These are phyloP conservation scores for Pardosa pseudoannulata DNA, from an alignment of 2,888 invertebrate species.

Conservation along the genomic window DNA sequence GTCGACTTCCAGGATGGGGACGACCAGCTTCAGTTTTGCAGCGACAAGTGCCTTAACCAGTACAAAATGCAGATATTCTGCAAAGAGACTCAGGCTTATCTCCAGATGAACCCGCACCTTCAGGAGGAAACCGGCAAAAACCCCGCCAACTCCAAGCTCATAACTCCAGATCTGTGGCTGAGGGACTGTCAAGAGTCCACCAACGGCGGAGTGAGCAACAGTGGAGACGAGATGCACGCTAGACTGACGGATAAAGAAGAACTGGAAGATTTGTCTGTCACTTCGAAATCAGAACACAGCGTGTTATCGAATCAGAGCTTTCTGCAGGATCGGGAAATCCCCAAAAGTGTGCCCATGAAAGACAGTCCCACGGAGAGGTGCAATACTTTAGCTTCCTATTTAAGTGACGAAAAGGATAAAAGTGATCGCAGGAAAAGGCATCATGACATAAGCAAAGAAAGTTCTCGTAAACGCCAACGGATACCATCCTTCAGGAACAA, in stretches of 20 bases:
- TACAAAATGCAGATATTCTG: conserved; percentile 98
- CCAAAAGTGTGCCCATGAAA: neutral
- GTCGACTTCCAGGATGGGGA: conserved; percentile 95
- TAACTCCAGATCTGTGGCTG: conserved; percentile 94
- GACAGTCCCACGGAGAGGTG: conserved; percentile 22
- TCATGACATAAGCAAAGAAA: conserved; percentile 29
- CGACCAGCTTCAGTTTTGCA: conserved; percentile 91
- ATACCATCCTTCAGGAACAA: conserved; percentile 23
- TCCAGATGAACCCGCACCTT: conserved; percentile 86
- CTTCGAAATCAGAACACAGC: conserved; percentile 24
- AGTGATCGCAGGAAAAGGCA: conserved; percentile 42
- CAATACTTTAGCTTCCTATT: conserved; percentile 47
- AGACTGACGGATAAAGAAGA: conserved; percentile 21
- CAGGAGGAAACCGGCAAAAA: conserved; percentile 54
- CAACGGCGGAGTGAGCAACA: conserved; percentile 31
- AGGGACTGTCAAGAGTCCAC: conserved; percentile 82
- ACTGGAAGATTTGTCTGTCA: conserved; percentile 41
- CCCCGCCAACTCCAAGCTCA: conserved; percentile 79
- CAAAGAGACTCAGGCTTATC: conserved; percentile 92
- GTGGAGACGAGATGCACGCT: conserved; percentile 31
- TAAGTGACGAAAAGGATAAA: conserved; percentile 50
- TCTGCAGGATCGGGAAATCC: neutral
- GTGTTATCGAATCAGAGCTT: neutral
- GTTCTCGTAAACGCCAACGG: conserved; percentile 45
- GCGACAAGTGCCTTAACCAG: conserved; percentile 94